Evolutionary conservation across 2,888 invertebrate genomes (phyloP), one percentile per base, ranked within the genome.

Genomic region (Punctoribates punctum): DNA sequence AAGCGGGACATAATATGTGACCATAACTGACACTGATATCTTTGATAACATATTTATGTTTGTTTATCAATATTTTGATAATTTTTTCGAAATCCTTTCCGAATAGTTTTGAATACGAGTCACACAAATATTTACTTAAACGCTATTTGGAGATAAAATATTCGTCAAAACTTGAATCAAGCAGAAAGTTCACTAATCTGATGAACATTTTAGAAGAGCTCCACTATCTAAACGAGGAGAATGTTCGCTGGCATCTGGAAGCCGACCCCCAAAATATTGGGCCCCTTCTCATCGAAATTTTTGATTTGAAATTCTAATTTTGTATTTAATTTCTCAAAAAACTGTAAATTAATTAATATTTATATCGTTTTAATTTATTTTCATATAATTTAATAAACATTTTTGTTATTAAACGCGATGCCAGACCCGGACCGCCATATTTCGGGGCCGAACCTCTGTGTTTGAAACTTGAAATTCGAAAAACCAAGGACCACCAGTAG

Each of bases 271-370:
- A 89, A 78, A 89, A 91, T 82, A 92, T 97, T 65, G 96, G 96
- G 82, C 96, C 96, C 0, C 86, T 97, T 51, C 87, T 97, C 70
- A 91, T 96, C 83, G 96, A 97, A 87, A 94, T 97, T 82, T 94
- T 97, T 82, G 96, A 96, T 86, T 87, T 96, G 78, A 94, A 94
- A 60, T 17, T 1, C 5, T 27, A 20, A 60, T 8, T 54, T 20
- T 48, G 4, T 34, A 8, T 34, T 34, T n/a, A n/a, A n/a, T n/a
- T n/a, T n/a, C n/a, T n/a, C n/a, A 6, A 34, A 34, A 34, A 34
- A 34, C 34, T 34, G 34, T 34, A 34, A 34, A 34, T 6, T 34
- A 34, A 34, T 6, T 34, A 34, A 6, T 34, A 34, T 34, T 34
- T 4, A 6, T 34, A 6, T 34, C 8, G 8, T 34, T 34, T 34